Base-by-base conservation (phyloP, 2,113 vertebrate species). In the Myrmecobius fasciatus region DNA sequence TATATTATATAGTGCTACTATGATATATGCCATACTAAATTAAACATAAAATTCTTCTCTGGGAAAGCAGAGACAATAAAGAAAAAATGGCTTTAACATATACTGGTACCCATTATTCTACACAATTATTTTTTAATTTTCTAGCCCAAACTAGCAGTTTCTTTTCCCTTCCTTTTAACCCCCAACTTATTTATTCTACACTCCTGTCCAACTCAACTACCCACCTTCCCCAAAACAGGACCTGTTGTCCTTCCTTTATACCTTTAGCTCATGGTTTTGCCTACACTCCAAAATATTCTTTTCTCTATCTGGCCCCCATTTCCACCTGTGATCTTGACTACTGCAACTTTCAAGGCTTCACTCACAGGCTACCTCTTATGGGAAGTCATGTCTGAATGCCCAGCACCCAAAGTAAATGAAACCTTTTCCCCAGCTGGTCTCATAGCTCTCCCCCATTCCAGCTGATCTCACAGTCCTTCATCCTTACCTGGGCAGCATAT, bases 401-500 rank as follows among this genome's bases (percentile, higher is more conserved):
- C 28, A 12, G 11, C 28, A 28, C 56, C 56, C 9, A 31, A 26
- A 26, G 25, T 9, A 28, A 26, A 56, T 9, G 8, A 14, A 24
- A 43, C 83, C 31, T 46, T 25, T 12, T 89, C 83, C 43, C 43
- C 20, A 24, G 49, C 49, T 51, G 49, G 9, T 52, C 17, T 52
- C 49, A 49, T 4, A 51, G 49, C 49, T n/a, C n/a, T n/a, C n/a
- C n/a, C n/a, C n/a, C n/a, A n/a, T n/a, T n/a, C n/a, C n/a, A 54
- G 53, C 53, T 54, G 53, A 54, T 54, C 25, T 25, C 24, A 25
- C 24, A 53, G 53, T 4, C 54, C 22, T 56, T 26, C 25, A 90
- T 97, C 97, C 98, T 95, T 98, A 99, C 99, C 99, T 99, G 99
- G 53, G 99, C 98, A 12, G 99, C 98, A 96, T 99, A 99, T 97